Evolutionary conservation across 2,113 vertebrate genomes (phyloP), one percentile per base, ranked within the genome.

Genomic region (Lampris incognitus): DNA sequence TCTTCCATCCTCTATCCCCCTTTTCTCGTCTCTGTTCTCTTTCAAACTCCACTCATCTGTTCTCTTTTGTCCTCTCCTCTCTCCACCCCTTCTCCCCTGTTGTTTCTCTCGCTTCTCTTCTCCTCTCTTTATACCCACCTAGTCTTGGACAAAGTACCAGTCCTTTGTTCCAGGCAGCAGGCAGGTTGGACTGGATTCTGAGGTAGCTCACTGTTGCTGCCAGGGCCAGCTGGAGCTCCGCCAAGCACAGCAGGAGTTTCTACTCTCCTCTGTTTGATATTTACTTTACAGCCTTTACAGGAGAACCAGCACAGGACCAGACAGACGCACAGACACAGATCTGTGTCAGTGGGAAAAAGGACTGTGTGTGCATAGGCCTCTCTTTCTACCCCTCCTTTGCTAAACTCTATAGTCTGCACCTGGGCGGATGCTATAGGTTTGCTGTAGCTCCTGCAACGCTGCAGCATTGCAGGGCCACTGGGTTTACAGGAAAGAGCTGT

Each of bases 161-260:
- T 42, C 62, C 88, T 92, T 93, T 93, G 92, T 93, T 92, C 88
- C 74, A 49, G 72, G 78, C 73, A 76, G 66, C 72, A 81, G 83
- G 87, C 91, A 92, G 88, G 91, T 92, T 91, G 79, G 85, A 81
- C 82, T 61, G 84, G 89, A 92, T 90, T 91, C 69, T 88, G 86
- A 92, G 83, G 89, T 71, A 92, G 88, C 84, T 78, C 36, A 38
- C 75, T 87, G 81, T 85, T 81, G 83, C 73, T 83, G 63, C 67
- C 72, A 1, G 70, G 78, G 92, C 92, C 92, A 94, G 76, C 85
- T 95, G 94, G 93, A 89, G n/a, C 10, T 6, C 60, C 48, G 92
- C 93, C 94, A 94, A 87, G 38, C 91, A 78, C 86, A 89, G 92
- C 88, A 86, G 92, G 89, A 93, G 91, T 91, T 92, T 89, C 88